Evolutionary conservation across 2,888 invertebrate genomes (phyloP).

Genomic region (Tiphia femorata): DNA sequence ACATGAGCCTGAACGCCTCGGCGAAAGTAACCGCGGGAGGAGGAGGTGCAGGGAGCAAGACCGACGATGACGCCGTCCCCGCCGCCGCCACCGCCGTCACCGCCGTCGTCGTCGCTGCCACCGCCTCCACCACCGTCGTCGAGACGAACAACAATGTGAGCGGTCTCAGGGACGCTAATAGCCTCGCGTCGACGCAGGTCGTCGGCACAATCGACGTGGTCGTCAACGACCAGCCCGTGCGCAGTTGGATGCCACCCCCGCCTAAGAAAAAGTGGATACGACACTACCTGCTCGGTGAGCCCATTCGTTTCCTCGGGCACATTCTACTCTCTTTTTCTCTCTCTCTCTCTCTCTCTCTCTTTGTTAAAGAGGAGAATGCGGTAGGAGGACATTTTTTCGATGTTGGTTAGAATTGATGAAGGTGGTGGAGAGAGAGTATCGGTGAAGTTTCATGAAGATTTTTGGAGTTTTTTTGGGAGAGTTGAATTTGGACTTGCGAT

Average conservation of each 20-base stretch:
- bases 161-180: conserved; percentile 46
- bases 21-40: conserved; percentile 21
- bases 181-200: conserved; percentile 37
- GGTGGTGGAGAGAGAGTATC: too few species aligned
- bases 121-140: conserved; percentile 27
- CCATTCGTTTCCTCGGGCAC: conserved; percentile 14
- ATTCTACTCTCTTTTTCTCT: too few species aligned
- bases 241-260: conserved; percentile 70
- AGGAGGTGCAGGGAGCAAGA: too few species aligned
- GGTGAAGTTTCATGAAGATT: too few species aligned
- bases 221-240: conserved; percentile 41
- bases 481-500: too few species aligned
- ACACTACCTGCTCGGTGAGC: conserved; percentile 75
- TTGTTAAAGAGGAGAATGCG: too few species aligned
- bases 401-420: too few species aligned
- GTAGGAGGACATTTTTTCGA: too few species aligned
- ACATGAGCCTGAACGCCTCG: conserved; percentile 46
- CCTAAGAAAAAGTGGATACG: conserved; percentile 84
- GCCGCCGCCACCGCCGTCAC: conserved; percentile 27
- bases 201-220: conserved; percentile 49
- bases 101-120: conserved; percentile 27
- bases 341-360: too few species aligned
- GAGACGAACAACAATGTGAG: conserved; percentile 45
- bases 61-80: too few species aligned
- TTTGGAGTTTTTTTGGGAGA: too few species aligned